Evolutionary conservation across 2,797 vertebrate species (phyloP), one percentile per base, ranked within the genome.

Genomic region (Muraenolepis orangiensis): DNA sequence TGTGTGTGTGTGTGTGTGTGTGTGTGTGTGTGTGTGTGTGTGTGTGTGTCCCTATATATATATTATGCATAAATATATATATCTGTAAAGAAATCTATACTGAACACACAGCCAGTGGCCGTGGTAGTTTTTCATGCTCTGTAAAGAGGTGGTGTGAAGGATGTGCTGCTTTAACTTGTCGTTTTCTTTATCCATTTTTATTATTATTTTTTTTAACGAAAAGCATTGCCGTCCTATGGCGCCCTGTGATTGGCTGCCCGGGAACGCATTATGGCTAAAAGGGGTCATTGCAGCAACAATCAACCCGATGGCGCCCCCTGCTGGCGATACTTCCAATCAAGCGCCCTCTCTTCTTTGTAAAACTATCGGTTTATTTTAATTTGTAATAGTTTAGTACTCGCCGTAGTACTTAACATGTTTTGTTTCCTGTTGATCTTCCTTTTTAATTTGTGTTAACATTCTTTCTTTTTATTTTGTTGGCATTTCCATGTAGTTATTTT

Each of bases 261-360:
- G 84, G 82, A 89, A 91, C 93, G 93, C 92, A 93, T 85, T 95
- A 94, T 95, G 95, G 94, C 95, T 96, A 95, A 57, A 57, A 86
- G 90, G 84, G 83, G 34, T 93, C 94, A 92, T 94, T 94, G 95
- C 95, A 95, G 90, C 91, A 95, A 94, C 95, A 96, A 95, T 96
- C 94, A 95, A 91, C 93, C 90, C 93, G 91, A 78, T 88, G 92
- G 92, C 93, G 92, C 90, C 69, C 91, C 87, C 87, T 69, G 80
- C 72, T 94, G 92, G 91, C 82, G 87, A 88, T 85, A 90, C 87
- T 84, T 73, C 84, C 79, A 80, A n/a, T n/a, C 81, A 81, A 85
- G 82, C 85, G 76, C 84, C 81, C 74, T 78, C 70, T 70, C 23
- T 66, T 70, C n/a, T n/a, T n/a, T n/a, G n/a, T n/a, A 28, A 5